Conservation (phyloP, 2,797 vertebrate species). For the Cossypha niveicapilla region DNA sequence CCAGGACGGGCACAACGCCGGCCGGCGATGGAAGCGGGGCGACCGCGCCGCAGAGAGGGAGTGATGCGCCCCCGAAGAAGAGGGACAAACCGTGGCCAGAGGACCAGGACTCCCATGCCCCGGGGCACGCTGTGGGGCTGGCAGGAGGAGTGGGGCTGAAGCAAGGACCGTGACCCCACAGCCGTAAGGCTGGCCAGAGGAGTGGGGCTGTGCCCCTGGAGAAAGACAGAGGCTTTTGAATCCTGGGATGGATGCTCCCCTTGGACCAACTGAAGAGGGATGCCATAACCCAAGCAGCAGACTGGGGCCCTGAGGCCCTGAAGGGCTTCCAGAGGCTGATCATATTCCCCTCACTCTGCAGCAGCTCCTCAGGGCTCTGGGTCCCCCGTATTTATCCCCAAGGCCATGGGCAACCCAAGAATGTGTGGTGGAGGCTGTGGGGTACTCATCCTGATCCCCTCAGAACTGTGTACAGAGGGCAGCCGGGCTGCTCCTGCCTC, state of each 20-base stretch:
- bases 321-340: background rate
- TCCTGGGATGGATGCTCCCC: background rate
- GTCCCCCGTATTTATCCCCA: background rate
- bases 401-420: background rate
- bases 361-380: background rate
- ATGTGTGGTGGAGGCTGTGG: background rate
- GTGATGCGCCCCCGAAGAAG: background rate
- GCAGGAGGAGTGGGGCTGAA: background rate
- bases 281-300: background rate
- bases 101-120: background rate
- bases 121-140: background rate
- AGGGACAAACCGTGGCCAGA: constrained; percentile 12
- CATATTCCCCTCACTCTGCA: background rate
- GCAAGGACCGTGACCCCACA: background rate
- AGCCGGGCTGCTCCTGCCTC: constrained; percentile 43
- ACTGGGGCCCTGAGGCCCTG: background rate
- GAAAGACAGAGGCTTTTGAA: background rate
- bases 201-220: constrained; percentile 7
- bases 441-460: background rate
- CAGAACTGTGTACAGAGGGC: constrained; percentile 16
- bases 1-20: constrained; percentile 49
- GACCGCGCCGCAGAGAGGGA: constrained; percentile 50
- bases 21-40: constrained; percentile 39
- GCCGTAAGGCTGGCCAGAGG: background rate
- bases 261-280: background rate